phyloP scores from a whole-genome alignment of 2,888 invertebrate genomes.

The Habroteleia sp. region DNA sequence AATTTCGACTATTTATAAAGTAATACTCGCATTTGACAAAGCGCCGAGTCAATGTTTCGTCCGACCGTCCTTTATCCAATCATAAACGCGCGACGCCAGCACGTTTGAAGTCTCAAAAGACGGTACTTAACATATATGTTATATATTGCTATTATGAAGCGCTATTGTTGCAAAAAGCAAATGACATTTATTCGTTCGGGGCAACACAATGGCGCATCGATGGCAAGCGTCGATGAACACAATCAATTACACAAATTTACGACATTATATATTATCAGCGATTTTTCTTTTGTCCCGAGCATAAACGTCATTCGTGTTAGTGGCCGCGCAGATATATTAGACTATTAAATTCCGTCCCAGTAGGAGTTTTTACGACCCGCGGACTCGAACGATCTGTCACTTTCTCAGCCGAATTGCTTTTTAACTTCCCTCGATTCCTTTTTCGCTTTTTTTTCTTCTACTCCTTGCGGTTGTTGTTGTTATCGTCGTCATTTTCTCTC shows the following conservation, averaged over 20 bases:
- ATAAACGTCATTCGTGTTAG: constrained; percentile 43
- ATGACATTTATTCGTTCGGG: constrained; percentile 20
- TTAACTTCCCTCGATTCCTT: constrained; percentile 27
- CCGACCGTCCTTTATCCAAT: constrained; percentile 9
- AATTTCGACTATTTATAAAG: constrained; percentile 57
- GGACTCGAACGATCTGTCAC: constrained; percentile 45
- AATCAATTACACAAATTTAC: constrained; percentile 49
- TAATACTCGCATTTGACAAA: constrained; percentile 41
- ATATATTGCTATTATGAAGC: constrained; percentile 32
- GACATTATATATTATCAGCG: constrained; percentile 44
- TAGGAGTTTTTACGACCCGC: constrained; percentile 19
- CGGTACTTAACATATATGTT: constrained; percentile 25
- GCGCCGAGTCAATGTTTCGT: constrained; percentile 25
- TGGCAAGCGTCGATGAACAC: constrained; percentile 16
- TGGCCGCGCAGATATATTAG: constrained; percentile 40
- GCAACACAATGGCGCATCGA: constrained; percentile 1
- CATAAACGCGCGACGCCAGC: constrained; percentile 21
- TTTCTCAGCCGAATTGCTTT: constrained; percentile 55
- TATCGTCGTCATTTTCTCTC: neutral
- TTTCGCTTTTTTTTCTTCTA: neutral
- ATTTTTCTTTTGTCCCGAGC: constrained; percentile 45
- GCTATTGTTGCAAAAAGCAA: constrained; percentile 24
- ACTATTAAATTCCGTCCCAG: constrained; percentile 37
- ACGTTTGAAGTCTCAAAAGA: constrained; percentile 19
- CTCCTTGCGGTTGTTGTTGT: neutral